Evolutionary conservation across 2,113 vertebrate species (phyloP).

Genomic region (Salminus brasiliensis): DNA sequence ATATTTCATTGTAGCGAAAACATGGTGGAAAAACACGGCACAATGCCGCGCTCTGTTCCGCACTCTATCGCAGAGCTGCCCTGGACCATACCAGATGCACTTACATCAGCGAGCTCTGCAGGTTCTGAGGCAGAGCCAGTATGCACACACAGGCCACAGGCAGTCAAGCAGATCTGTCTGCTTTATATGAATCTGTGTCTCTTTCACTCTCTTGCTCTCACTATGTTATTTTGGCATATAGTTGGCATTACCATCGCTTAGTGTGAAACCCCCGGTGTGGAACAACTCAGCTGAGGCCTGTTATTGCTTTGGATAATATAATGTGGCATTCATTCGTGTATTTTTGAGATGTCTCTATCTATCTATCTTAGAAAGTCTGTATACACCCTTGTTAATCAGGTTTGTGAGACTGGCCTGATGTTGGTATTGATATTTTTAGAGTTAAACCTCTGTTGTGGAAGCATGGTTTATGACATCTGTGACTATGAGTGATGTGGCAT

Average conservation of each 20-base stretch:
- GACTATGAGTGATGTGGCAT: too few relatives aligned
- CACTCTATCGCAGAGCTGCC: conserved; percentile 25
- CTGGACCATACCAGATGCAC: conserved; percentile 25
- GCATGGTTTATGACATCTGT: too few relatives aligned
- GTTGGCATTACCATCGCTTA: not conserved
- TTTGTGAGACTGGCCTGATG: not conserved
- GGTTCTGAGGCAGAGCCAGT: conserved; percentile 37
- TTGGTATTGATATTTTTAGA: too few relatives aligned
- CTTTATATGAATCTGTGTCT: too few relatives aligned
- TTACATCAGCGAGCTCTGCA: conserved; percentile 39
- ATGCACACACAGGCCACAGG: conserved; percentile 21
- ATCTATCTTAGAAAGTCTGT: not conserved
- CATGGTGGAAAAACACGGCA: conserved; percentile 12
- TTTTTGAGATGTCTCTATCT: not conserved
- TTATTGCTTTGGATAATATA: not conserved
- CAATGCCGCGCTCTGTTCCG: conserved; percentile 51
- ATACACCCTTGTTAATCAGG: not conserved
- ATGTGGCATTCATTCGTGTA: not conserved
- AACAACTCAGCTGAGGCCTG: not conserved
- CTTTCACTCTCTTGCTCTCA: not conserved
- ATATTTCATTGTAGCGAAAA: conserved; percentile 47
- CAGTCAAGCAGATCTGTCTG: not conserved
- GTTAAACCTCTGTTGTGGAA: too few relatives aligned
- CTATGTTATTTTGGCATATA: not conserved
- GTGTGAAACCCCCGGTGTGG: not conserved